Conservation (phyloP, 2,888 invertebrate genomes). For the Lymantria monacha region DNA sequence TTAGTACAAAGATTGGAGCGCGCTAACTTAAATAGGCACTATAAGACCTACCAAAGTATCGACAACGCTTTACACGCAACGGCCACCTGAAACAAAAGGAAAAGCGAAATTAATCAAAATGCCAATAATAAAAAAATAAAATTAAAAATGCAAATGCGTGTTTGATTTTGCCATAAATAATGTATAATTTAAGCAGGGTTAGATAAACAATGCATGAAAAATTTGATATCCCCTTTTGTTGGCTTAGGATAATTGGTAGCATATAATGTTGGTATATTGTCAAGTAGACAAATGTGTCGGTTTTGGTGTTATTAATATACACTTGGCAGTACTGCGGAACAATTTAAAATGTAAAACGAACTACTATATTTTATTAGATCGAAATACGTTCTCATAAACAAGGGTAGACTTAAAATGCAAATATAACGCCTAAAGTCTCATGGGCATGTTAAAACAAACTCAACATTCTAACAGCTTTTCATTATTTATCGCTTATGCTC, state of each 20-base stretch:
- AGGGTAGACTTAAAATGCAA: constrained; percentile 72
- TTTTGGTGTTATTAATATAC: constrained; percentile 25
- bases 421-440: constrained; percentile 70
- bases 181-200: constrained; percentile 31
- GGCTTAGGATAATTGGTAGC: constrained; percentile 34
- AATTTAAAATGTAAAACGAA: constrained; percentile 32
- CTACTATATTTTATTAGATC: constrained; percentile 50
- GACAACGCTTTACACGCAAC: constrained; percentile 62
- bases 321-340: constrained; percentile 34
- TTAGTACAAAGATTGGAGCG: constrained; percentile 39
- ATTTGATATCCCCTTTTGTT: constrained; percentile 26
- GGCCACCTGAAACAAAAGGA: constrained; percentile 82
- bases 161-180: constrained; percentile 28
- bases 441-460: constrained; percentile 77
- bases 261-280: constrained; percentile 25
- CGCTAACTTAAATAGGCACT: constrained; percentile 43
- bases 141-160: constrained; percentile 47
- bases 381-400: constrained; percentile 64
- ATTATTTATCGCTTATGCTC: constrained; percentile 74
- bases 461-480: constrained; percentile 73
- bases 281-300: constrained; percentile 27
- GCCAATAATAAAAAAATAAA: constrained; percentile 68
- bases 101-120: constrained; percentile 82
- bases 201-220: constrained; percentile 27
- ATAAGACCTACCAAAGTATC: constrained; percentile 69